phyloP scores from a whole-genome alignment of 1,140 invertebrate species.

The Cydia amplana region DNA sequence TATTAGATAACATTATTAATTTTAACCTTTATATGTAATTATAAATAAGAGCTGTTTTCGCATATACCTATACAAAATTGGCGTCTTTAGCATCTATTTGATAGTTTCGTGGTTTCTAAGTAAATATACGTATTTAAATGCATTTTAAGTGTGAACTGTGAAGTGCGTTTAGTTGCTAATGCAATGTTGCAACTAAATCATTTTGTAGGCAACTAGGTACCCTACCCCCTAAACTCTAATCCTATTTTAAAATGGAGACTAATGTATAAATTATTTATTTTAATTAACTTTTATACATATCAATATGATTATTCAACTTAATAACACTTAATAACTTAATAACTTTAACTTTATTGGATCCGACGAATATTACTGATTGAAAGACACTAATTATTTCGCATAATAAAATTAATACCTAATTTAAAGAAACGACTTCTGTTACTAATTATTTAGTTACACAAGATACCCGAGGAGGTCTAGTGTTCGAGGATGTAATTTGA shows the following conservation, averaged over 20 bases:
- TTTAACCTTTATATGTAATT: background rate
- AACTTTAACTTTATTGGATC: background rate
- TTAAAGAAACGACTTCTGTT: constrained; percentile 14
- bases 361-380: background rate
- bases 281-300: constrained; percentile 11
- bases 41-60: too few relatives aligned
- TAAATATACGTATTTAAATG: background rate
- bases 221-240: background rate
- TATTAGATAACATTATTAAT: background rate
- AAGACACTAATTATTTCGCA: background rate
- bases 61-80: too few relatives aligned
- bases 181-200: background rate
- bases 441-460: constrained; percentile 2
- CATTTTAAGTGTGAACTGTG: constrained; percentile 11
- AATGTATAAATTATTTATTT: constrained; percentile 22
- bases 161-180: background rate
- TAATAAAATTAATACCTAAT: constrained; percentile 3
- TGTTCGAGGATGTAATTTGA: background rate
- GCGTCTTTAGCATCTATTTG: background rate
- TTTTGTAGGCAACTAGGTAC: too few relatives aligned
- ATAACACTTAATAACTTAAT: too few relatives aligned
- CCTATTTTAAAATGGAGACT: background rate
- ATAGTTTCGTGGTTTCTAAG: background rate
- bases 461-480: background rate
- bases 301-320: too few relatives aligned